Conservation (phyloP, 2,888 invertebrate species). For the Mesorhabditis spiculigera region DNA sequence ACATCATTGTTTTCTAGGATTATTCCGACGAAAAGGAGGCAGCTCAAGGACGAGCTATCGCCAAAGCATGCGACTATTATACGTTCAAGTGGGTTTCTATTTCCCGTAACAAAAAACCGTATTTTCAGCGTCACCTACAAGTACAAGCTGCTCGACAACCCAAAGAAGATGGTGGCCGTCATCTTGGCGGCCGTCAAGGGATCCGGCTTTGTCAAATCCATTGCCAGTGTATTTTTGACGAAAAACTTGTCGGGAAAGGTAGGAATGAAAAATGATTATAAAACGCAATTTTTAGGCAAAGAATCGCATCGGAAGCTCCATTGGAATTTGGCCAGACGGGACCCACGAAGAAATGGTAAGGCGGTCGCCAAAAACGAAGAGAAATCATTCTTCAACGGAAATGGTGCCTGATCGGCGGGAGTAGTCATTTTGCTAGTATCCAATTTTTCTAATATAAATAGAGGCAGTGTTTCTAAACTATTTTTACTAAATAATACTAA, state of each 20-base stretch:
- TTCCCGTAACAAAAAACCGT: neutral
- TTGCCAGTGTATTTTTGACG: neutral
- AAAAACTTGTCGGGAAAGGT: neutral
- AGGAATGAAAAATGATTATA: too few species aligned
- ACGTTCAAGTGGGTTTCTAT: neutral
- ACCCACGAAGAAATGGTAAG: constrained; percentile 2
- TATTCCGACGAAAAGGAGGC: constrained; percentile 5
- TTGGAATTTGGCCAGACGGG: neutral
- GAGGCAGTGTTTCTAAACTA: too few species aligned
- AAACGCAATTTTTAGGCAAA: neutral
- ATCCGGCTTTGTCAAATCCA: neutral
- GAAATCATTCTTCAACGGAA: too few species aligned
- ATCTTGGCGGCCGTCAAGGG: neutral
- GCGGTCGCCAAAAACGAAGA: too few species aligned
- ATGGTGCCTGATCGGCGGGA: too few species aligned
- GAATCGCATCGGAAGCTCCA: neutral
- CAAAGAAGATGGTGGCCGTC: neutral
- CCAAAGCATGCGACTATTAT: neutral
- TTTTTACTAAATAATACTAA: too few species aligned
- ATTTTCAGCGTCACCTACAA: constrained; percentile 3
- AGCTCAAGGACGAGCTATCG: neutral
- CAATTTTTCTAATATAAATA: too few species aligned
- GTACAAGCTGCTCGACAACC: constrained; percentile 1
- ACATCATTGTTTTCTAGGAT: neutral
- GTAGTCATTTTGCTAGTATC: too few species aligned